Base-by-base conservation (phyloP, 2,797 vertebrate species). In the Phrynocephalus guinanensis region DNA sequence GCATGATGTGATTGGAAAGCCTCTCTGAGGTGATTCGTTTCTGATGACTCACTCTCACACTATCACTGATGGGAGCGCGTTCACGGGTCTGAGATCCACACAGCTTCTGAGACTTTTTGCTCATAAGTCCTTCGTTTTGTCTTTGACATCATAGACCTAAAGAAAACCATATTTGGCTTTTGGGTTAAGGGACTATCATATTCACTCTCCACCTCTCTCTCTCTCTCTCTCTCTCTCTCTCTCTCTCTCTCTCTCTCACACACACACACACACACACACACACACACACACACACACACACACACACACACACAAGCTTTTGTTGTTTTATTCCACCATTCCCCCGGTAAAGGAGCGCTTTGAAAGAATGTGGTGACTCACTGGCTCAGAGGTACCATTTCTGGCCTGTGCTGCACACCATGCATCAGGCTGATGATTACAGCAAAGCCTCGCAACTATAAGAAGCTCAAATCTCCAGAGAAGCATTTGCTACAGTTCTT, bases 341-440 rank as follows among this genome's bases (percentile, higher is more conserved):
- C 86, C 77, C 83, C 70, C 77, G 85, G 77, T 84, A 82, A 44
- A 84, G 73, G 72, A 92, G 85, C 52, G 56, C 63, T 88, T 81
- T 70, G 80, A 52, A 89, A 88, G 66, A 38, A 68, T 67, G 85
- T 91, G 68, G 78, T 89, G 89, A 91, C 90, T 92, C 89, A 93
- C 71, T 86, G 84, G 48, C 87, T 87, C 89, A 90, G 87, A 73
- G 90, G 78, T 83, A 38, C 44, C 87, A 63, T 70, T 93, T 79
- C 60, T 44, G 82, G 92, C 26, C 89, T 80, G 83, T 86, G 66
- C 60, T 52, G 82, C 87, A 85, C 71, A 89, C 82, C 86, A 92
- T 86, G 87, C 72, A 89, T 85, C 87, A 87, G 83, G 90, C 30
- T 88, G 79, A 82, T 83, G 90, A 93, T 93, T 93, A 91, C 80